phyloP scores from a whole-genome alignment of 2,888 invertebrate species.

The Cosmorhoe ocellata region DNA sequence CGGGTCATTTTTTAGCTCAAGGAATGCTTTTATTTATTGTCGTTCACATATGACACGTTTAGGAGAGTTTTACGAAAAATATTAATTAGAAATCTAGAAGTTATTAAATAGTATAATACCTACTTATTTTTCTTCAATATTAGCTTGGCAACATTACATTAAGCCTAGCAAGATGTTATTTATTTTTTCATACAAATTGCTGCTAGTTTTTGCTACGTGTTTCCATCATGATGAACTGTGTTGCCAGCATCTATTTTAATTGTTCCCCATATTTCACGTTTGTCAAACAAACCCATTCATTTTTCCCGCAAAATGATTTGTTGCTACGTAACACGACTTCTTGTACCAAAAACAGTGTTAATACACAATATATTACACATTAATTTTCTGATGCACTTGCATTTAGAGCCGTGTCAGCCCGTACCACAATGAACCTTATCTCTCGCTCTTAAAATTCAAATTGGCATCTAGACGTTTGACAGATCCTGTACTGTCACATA shows the following conservation, averaged over 20 bases:
- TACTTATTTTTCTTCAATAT: too few species aligned
- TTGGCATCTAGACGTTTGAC: conserved; percentile 22
- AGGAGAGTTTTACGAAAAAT: too few species aligned
- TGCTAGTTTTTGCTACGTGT: conserved; percentile 4
- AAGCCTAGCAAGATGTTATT: neutral
- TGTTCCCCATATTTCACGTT: conserved; percentile 30
- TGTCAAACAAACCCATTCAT: conserved; percentile 28
- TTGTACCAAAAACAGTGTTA: conserved; percentile 34
- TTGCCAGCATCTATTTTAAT: conserved; percentile 28
- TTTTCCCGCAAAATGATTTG: conserved; percentile 33
- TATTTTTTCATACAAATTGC: neutral
- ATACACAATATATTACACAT: conserved; percentile 34
- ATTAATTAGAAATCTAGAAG: too few species aligned
- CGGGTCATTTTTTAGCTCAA: too few species aligned
- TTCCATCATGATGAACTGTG: conserved; percentile 1
- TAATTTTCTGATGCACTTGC: conserved; percentile 30
- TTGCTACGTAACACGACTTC: conserved; percentile 28
- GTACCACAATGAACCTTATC: conserved; percentile 21
- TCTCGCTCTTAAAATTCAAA: conserved; percentile 18
- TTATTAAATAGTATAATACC: too few species aligned
- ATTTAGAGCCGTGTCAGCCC: conserved; percentile 10
- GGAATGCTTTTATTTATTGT: too few species aligned
- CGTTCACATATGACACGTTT: too few species aligned
- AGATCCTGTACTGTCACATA: conserved; percentile 12
- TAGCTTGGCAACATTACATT: neutral